Base-by-base conservation (phyloP, 2,113 vertebrate species). In the Cephalopholis sonnerati region DNA sequence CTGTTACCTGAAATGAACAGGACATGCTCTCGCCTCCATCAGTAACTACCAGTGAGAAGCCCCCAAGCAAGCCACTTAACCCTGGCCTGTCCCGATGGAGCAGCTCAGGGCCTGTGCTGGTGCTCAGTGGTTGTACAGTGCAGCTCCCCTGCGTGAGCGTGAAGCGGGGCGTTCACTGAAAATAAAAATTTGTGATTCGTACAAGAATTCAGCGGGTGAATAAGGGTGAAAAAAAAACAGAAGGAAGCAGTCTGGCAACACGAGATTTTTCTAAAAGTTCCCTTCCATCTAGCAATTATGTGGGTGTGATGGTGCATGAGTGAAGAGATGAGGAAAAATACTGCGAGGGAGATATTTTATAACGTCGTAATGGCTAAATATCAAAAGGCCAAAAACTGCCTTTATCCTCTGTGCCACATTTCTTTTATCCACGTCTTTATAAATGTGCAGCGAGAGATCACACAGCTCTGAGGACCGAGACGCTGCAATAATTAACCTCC, bases 1-100 rank as follows among this genome's bases (percentile, higher is more conserved):
- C 68, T 80, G 64, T 71, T 79, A 51, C 24, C 54, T 0, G 32
- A n/a, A 57, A 25, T 55, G 67, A 74, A 55, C 72, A 67, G 53
- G 51, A 79, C 41, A 4, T 8, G 69, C 20, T 59, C 46, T 41
- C 13, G 1, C 44, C 72, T 74, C 64, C 74, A 27, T 83, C 79
- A 63, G 77, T 82, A 84, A 85, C 64, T 72, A 63, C 67, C 25
- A 41, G 73, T 74, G 66, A 81, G 66, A 76, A 81, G 74, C 66
- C 67, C 88, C 63, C 36, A 81, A 90, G 84, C 65, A 53, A 69
- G 72, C 74, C 68, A 72, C 71, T 92, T 90, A 84, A 85, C 87
- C 86, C 74, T 0, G 16, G 53, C 54, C 4, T 7, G 81, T 87
- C 88, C 75, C 86, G 5, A 50, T 10, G 84, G 81, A 72, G 85